Evolutionary conservation across 2,797 vertebrate species (phyloP).

Genomic region (Peromyscus attwateri): DNA sequence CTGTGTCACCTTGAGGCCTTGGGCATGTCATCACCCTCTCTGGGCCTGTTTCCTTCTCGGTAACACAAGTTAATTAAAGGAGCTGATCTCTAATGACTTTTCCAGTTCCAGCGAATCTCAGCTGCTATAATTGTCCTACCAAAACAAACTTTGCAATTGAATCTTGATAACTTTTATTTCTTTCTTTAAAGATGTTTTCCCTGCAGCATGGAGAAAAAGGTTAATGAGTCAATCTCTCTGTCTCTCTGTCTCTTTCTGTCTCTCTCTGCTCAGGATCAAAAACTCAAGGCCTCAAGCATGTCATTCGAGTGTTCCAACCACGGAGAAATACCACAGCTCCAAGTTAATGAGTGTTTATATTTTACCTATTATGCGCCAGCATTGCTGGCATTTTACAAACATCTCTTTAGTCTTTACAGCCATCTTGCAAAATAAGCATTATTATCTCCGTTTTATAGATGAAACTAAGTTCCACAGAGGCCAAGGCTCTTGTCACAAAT

Average conservation of each 20-base stretch:
- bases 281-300: neutral
- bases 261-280: neutral
- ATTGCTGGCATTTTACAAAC: conserved; percentile 19
- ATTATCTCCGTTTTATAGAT: conserved; percentile 52
- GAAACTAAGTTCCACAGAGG: conserved; percentile 9
- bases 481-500: neutral
- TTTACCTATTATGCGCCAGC: neutral
- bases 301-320: neutral
- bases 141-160: conserved; percentile 31
- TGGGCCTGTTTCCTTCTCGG: conserved; percentile 57
- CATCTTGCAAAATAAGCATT: conserved; percentile 37
- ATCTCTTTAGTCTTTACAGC: conserved; percentile 50
- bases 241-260: neutral
- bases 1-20: conserved; percentile 45
- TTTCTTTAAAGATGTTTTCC: conserved; percentile 46
- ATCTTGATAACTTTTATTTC: conserved; percentile 14
- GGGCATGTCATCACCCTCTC: conserved; percentile 54
- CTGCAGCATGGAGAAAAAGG: neutral
- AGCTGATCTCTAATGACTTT: conserved; percentile 47
- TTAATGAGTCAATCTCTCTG: neutral
- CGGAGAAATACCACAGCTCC: neutral
- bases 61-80: conserved; percentile 68
- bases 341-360: neutral
- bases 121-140: conserved; percentile 15
- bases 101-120: conserved; percentile 32